These are phyloP conservation scores for Agriopis leucophaearia DNA, from an alignment of 2,888 invertebrate genomes.

Conservation along the genomic window DNA sequence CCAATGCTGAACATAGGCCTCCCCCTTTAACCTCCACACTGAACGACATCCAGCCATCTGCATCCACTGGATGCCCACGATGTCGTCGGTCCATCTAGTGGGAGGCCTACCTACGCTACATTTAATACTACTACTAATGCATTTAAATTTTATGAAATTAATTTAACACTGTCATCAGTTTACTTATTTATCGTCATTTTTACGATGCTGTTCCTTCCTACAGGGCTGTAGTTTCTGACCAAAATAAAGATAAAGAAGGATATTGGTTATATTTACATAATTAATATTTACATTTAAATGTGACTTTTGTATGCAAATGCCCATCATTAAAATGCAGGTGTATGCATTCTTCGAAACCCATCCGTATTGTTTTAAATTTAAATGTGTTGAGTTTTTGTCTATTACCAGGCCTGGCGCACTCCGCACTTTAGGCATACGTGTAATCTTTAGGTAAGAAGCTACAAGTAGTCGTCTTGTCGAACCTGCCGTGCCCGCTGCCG, in stretches of 20 bases:
- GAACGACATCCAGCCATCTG: no score
- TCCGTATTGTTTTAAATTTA: conserved; percentile 23
- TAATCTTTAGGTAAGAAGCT: no score
- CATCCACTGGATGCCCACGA: no score
- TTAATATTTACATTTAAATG: conserved; percentile 70
- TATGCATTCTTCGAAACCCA: conserved; percentile 32
- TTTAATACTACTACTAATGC: conserved; percentile 9
- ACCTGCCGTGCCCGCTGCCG: no score
- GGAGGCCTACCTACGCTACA: no score
- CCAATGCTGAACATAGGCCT: no score
- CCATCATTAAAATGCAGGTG: conserved; percentile 69
- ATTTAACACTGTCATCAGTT: conserved; percentile 36
- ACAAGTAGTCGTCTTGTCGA: no score
- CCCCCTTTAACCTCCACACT: no score
- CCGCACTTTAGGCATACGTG: no score
- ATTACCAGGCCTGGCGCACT: no score
- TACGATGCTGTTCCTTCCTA: conserved; percentile 64
- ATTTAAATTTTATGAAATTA: conserved; percentile 12
- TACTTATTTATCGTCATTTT: conserved; percentile 44
- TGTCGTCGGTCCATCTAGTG: no score
- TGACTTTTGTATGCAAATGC: conserved; percentile 80
- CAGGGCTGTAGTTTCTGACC: conserved; percentile 54
- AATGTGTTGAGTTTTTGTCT: conserved; percentile 5
- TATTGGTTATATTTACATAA: conserved; percentile 78
- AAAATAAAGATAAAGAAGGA: conserved; percentile 76